These are phyloP conservation scores for Hypomecis punctinalis DNA, from an alignment of 2,888 invertebrate species.

Conservation along the genomic window DNA sequence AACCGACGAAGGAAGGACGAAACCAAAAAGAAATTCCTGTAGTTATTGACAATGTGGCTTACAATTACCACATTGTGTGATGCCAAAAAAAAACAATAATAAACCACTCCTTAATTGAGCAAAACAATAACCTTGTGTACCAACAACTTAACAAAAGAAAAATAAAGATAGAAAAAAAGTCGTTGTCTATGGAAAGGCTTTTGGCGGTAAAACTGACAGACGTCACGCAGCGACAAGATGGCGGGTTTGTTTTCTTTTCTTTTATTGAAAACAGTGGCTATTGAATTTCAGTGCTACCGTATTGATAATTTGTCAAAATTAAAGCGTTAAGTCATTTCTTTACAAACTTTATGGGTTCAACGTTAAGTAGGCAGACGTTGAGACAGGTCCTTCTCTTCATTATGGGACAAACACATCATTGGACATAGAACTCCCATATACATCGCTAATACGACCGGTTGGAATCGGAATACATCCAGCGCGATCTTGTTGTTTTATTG, in stretches of 20 bases:
- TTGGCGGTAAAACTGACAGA: conserved; percentile 75
- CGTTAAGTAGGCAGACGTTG: neutral
- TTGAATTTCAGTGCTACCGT: conserved; percentile 67
- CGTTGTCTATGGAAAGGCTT: conserved; percentile 56
- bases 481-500: too few species aligned
- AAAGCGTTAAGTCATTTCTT: conserved; percentile 59
- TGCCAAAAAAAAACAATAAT: conserved; percentile 36
- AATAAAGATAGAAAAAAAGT: conserved; percentile 54
- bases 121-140: conserved; percentile 71
- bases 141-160: conserved; percentile 62
- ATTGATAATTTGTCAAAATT: conserved; percentile 70
- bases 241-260: conserved; percentile 44
- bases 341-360: conserved; percentile 34
- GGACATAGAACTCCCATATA: too few species aligned
- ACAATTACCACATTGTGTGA: conserved; percentile 45
- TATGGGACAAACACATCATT: neutral
- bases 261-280: conserved; percentile 35
- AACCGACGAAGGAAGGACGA: conserved; percentile 49
- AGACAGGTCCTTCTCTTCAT: conserved; percentile 35
- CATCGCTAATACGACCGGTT: too few species aligned
- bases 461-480: too few species aligned
- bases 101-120: conserved; percentile 79
- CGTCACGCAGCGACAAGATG: conserved; percentile 69
- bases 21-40: conserved; percentile 74
- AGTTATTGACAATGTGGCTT: conserved; percentile 57